A percentile compares a stretch with the other conserved stretches of the same genome.
phyloP scores from a whole-genome alignment of 2,113 vertebrate genomes.

The Hippolais icterina region DNA sequence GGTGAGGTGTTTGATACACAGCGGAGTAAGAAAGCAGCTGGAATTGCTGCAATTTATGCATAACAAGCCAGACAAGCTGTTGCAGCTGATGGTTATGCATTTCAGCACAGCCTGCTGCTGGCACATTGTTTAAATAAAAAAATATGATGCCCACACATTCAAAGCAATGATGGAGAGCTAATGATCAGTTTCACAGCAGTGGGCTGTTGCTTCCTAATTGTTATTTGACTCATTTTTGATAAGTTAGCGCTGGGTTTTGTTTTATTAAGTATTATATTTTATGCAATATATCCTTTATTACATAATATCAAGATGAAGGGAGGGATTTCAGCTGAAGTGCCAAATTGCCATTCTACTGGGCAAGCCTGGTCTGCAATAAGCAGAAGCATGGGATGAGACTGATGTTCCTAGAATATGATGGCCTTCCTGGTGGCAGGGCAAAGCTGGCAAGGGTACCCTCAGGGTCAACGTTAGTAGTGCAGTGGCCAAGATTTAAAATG shows the following conservation, averaged over 20 bases:
- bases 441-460: neutral
- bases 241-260: neutral
- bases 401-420: neutral
- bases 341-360: neutral
- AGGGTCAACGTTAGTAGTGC: neutral
- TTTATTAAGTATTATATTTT: neutral
- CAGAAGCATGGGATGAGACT: neutral
- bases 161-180: neutral
- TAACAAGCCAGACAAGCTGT: constrained; percentile 7
- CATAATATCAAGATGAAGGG: neutral
- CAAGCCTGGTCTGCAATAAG: neutral
- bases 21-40: neutral
- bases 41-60: neutral
- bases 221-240: neutral
- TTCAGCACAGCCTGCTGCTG: constrained; percentile 7
- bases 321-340: neutral
- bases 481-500: neutral
- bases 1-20: neutral
- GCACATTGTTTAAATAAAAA: constrained; percentile 20
- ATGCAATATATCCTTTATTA: neutral
- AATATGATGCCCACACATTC: neutral
- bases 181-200: neutral
- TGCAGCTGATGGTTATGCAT: neutral
- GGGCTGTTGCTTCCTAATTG: neutral
- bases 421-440: neutral